Evolutionary conservation across 2,113 vertebrate species (phyloP), one percentile per base, ranked within the genome.

Genomic region (Donacobius atricapilla): DNA sequence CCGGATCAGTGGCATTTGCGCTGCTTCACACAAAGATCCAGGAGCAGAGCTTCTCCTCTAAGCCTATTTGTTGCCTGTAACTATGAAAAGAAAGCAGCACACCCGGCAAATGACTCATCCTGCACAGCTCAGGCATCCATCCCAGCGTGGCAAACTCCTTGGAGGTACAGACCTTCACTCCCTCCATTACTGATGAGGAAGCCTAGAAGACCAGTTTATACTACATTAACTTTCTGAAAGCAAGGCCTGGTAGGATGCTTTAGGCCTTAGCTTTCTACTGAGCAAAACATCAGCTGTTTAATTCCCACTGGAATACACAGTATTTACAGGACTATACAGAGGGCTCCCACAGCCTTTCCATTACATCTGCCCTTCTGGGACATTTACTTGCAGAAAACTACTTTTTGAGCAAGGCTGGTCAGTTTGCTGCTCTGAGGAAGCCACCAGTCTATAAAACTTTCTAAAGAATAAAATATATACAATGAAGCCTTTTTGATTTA

Each of bases 41-140:
- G 80, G 47, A 47, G 39, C 39, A 50, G 13, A 68, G 18, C 16
- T 79, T 69, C 63, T 86, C 51, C 68, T 70, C 24, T 60, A 61
- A 76, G 30, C 40, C 64, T 56, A n/a, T n/a, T n/a, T n/a, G 21
- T 15, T 45, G 21, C 33, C 19, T 69, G 58, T 1, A 6, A 33
- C 33, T 2, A 1, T 64, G 50, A 40, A 60, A 77, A 57, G 58
- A 47, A 70, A 60, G 21, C 31, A 86, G 58, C 27, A 77, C 78
- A 60, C n/a, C 6, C 0, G 0, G 10, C 0, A 0, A 47, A 10
- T 19, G 35, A 40, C 22, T 53, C n/a, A n/a, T 24, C 27, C 40
- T 2, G 0, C 0, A 0, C 28, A 71, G 51, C 56, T 40, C 35
- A 2, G 63, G 28, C 40, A 24, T n/a, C 54, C 30, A 75, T 16